A percentile compares a stretch with the other conserved stretches of the same genome.
Conservation (phyloP, 2,888 invertebrate species). For the Metellina segmentata region DNA sequence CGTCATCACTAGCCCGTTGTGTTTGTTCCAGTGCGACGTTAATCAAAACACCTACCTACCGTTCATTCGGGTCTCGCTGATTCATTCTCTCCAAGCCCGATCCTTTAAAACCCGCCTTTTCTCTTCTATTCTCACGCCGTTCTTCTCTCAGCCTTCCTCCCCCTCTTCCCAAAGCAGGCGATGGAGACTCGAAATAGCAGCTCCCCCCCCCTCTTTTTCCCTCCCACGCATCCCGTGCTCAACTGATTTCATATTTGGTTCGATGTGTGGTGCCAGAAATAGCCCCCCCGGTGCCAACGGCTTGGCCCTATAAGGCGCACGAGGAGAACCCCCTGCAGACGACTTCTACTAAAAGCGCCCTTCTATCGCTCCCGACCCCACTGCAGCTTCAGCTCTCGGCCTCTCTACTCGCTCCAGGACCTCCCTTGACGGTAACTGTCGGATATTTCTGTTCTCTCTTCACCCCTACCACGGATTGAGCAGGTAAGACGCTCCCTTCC, state of each 20-base stretch:
- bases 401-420: constrained; percentile 25
- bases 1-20: too few relatives aligned
- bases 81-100: too few relatives aligned
- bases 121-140: neutral
- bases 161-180: constrained; percentile 25
- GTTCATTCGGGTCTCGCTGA: too few relatives aligned
- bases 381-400: constrained; percentile 47
- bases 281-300: constrained; percentile 65
- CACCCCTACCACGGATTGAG: neutral
- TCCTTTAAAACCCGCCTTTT: neutral
- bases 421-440: constrained; percentile 6
- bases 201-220: neutral
- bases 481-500: too few relatives aligned
- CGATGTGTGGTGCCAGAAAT: constrained; percentile 55
- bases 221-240: constrained; percentile 28
- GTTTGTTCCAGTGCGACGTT: too few relatives aligned
- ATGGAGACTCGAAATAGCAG: constrained; percentile 17
- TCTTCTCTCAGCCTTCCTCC: neutral
- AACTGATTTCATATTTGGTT: constrained; percentile 65
- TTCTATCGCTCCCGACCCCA: too few relatives aligned
- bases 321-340: constrained; percentile 8
- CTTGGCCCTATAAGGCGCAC: constrained; percentile 71
- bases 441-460: neutral
- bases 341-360: constrained; percentile 49
- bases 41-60: too few relatives aligned